These are phyloP conservation scores for Julus scanicus DNA, from an alignment of 2,888 invertebrate species.

Conservation along the genomic window DNA sequence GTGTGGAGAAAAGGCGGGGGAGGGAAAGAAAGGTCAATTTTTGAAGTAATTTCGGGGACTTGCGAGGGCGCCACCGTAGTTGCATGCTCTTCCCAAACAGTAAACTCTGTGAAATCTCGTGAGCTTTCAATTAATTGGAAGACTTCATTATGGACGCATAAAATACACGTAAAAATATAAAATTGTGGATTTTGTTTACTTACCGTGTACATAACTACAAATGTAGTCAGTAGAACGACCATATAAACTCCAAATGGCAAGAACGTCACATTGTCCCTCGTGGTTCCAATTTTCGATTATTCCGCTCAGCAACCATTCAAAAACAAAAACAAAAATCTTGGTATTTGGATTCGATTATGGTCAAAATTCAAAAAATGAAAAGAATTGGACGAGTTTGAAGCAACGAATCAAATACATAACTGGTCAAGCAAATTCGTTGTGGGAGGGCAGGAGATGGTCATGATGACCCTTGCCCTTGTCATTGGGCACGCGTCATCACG, in stretches of 20 bases:
- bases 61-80: no score
- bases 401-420: neutral
- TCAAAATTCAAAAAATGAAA: neutral
- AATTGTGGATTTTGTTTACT: neutral
- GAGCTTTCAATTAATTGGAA: no score
- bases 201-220: neutral
- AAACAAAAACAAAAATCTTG: neutral
- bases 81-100: no score
- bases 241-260: neutral
- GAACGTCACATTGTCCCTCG: neutral
- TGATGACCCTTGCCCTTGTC: neutral
- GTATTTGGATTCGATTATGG: neutral
- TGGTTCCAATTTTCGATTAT: conserved; percentile 11
- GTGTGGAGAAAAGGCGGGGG: no score
- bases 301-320: neutral
- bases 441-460: neutral
- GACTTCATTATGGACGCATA: no score
- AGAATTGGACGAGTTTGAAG: neutral
- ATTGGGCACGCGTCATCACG: neutral
- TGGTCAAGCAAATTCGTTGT: neutral
- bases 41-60: no score
- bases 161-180: no score
- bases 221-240: neutral
- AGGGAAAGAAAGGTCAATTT: no score
- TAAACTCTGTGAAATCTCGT: no score